phyloP scores from a whole-genome alignment of 2,797 vertebrate species.

The Enteromius treurensis region DNA sequence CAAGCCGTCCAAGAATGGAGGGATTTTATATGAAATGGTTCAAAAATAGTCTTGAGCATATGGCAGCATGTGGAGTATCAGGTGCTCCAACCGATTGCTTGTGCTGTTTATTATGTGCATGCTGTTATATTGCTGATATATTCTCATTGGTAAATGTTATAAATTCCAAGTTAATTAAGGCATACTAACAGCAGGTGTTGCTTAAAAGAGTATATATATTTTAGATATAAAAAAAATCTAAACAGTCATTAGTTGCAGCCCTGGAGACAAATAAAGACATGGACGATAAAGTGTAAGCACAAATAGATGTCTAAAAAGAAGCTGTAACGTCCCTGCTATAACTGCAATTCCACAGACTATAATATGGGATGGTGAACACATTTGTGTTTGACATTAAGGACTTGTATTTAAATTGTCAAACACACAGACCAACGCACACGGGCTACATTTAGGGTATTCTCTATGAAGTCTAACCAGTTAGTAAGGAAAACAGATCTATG shows the following conservation, averaged over 20 bases:
- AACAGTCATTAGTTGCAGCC: neutral
- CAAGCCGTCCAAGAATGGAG: neutral
- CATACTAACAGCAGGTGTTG: neutral
- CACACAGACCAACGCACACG: neutral
- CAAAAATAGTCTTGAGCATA: neutral
- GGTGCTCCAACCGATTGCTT: slow-evolving; percentile 8
- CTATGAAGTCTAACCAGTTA: neutral
- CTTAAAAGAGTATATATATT: neutral
- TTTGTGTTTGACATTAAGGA: slow-evolving; percentile 16
- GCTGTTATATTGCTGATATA: slow-evolving; percentile 6
- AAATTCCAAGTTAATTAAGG: slow-evolving; percentile 8
- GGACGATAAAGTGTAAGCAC: slow-evolving; percentile 48
- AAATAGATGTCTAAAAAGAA: neutral
- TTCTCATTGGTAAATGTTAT: slow-evolving; percentile 3
- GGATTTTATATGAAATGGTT: neutral
- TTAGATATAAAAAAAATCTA: neutral
- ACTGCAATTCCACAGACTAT: neutral
- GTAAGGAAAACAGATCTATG: neutral
- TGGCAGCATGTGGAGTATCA: neutral
- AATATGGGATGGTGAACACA: neutral
- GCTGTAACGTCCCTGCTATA: neutral
- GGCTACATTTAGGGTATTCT: slow-evolving; percentile 17
- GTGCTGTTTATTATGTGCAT: neutral
- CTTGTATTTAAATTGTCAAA: neutral
- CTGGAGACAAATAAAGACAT: slow-evolving; percentile 37